Evolutionary conservation across 2,888 invertebrate genomes (phyloP), one percentile per base, ranked within the genome.

Genomic region (Ichneumoninae sp.): DNA sequence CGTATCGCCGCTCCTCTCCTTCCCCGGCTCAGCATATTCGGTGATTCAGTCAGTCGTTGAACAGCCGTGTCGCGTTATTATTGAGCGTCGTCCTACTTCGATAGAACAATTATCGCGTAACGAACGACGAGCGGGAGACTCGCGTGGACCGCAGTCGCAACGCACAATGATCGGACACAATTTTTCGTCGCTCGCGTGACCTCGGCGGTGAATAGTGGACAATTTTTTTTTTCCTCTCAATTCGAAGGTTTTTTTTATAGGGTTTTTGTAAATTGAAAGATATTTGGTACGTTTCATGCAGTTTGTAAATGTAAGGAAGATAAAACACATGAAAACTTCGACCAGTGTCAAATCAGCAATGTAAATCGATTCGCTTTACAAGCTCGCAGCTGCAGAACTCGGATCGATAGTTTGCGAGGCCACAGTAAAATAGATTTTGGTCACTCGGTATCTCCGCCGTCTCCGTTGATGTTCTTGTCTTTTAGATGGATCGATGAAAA

Each of bases 21-120:
- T 40, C 36, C 33, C 26, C 57, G 65, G 33, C 52, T 52, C 60
- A 3, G 36, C 65, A 50, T 47, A 75, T 75, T 75, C 52, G 65
- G 50, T 75, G 65, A 75, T 63, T 74, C 63, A 50, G 75, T 47
- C 75, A n/a, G 63, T 73, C 57, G 71, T 47, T 19, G 30, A 16
- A 10, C 57, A 26, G 10, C 22, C 5, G 36, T 47, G 40, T 47
- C 19, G 19, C 65, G 33, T 79, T 63, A 79, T 79, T 57, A 73
- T 68, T 33, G 73, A 73, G 80, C 80, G 57, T 68, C 57, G 80
- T 74, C 47, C 73, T 68, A 80, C 80, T 68, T 80, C 19, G 57
- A 74, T 80, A 26, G 65, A 75, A 66, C 52, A 52, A 66, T 75
- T 75, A 75, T 65, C 50, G 47, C 33, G 63, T 30, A 19, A 63